phyloP scores from a whole-genome alignment of 2,888 invertebrate species.

The Tanytarsus gracilentus region DNA sequence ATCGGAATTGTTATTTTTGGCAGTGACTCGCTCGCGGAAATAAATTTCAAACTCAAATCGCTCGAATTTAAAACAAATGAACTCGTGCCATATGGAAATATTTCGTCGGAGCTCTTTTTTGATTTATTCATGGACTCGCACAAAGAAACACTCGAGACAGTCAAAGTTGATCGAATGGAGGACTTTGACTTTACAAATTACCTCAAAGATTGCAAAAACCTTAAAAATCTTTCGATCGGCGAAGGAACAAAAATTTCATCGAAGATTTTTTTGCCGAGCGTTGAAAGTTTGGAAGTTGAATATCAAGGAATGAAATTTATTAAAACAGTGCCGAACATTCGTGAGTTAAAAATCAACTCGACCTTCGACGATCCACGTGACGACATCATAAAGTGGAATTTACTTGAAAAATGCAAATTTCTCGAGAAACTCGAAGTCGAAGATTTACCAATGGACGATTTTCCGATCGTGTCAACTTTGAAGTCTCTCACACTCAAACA shows the following conservation, averaged over 20 bases:
- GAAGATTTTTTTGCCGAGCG: neutral
- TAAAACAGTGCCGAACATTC: neutral
- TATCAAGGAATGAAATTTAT: neutral
- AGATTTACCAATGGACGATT: neutral
- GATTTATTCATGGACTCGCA: neutral
- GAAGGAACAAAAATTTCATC: neutral
- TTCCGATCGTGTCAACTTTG: neutral
- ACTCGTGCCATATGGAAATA: neutral
- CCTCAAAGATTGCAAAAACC: neutral
- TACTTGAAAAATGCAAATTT: neutral
- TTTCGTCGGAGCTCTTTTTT: neutral
- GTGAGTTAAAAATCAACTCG: neutral
- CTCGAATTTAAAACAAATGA: neutral
- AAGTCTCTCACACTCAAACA: neutral
- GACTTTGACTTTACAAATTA: neutral
- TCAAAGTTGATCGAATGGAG: neutral
- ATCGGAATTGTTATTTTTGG: neutral
- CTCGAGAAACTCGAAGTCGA: neutral
- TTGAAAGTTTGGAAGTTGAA: neutral
- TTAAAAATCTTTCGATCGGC: neutral
- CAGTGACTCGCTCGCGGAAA: neutral
- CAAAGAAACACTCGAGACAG: neutral
- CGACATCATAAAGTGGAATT: neutral
- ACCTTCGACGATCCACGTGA: neutral
- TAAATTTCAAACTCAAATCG: neutral